A percentile compares a stretch with the other conserved stretches of the same genome.
phyloP scores from a whole-genome alignment of 2,113 vertebrate genomes.

The Sminthopsis crassicaudata region DNA sequence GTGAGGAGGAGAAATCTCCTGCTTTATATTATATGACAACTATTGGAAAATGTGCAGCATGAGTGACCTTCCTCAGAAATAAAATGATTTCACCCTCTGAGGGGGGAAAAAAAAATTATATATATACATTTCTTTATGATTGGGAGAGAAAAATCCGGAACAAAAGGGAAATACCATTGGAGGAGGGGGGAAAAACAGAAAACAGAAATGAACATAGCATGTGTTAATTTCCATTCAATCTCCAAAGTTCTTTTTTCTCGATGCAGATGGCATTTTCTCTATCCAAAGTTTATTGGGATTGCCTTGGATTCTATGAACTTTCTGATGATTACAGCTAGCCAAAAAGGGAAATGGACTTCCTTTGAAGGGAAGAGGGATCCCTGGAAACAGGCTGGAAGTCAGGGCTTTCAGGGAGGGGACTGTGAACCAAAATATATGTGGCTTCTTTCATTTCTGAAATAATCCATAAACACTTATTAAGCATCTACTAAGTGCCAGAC shows the following conservation, averaged over 20 bases:
- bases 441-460: neutral
- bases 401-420: neutral
- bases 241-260: too few relatives aligned
- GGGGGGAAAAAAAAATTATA: too few relatives aligned
- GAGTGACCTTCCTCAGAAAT: constrained; percentile 84
- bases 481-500: neutral
- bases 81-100: constrained; percentile 80
- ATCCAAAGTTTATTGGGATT: too few relatives aligned
- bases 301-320: neutral
- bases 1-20: constrained; percentile 78
- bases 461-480: neutral
- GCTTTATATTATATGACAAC: constrained; percentile 81
- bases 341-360: neutral
- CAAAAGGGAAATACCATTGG: too few relatives aligned
- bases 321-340: neutral
- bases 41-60: constrained; percentile 80
- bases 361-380: neutral
- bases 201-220: too few relatives aligned
- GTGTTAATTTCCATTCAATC: too few relatives aligned
- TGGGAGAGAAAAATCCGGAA: too few relatives aligned
- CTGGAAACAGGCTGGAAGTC: neutral
- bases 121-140: too few relatives aligned
- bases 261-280: too few relatives aligned
- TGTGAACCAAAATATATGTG: neutral
- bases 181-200: too few relatives aligned